Conservation (phyloP, 2,113 vertebrate species). For the Paradoxurus hermaphroditus region DNA sequence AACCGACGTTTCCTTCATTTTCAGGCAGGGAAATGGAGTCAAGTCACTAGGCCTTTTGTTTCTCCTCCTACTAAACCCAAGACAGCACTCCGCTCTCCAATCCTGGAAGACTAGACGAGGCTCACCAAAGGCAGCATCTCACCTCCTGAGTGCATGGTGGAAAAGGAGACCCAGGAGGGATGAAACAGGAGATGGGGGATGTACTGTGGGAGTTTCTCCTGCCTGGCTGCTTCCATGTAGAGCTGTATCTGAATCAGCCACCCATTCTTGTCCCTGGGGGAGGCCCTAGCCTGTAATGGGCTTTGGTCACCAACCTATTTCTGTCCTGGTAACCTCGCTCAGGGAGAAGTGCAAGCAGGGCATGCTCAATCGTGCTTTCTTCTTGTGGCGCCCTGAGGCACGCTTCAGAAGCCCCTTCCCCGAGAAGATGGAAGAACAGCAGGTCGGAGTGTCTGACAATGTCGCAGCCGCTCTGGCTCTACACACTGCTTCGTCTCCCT, state of each 20-base stretch:
- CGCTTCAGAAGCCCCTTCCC: background rate
- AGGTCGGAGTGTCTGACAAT: conserved; percentile 57
- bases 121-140: background rate
- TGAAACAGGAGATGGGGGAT: background rate
- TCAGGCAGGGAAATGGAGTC: background rate
- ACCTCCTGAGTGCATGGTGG: background rate
- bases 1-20: background rate
- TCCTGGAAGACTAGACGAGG: rapidly evolving
- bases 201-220: background rate
- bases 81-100: rapidly evolving
- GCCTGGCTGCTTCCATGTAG: background rate
- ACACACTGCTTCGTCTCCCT: background rate
- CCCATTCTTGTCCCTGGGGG: rapidly evolving
- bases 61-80: background rate
- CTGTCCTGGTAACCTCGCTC: background rate
- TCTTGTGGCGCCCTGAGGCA: background rate
- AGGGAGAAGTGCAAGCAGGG: background rate
- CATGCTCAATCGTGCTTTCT: background rate
- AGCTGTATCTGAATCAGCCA: background rate
- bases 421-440: background rate
- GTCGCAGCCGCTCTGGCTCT: conserved; percentile 24
- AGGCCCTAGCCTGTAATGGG: background rate
- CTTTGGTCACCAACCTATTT: background rate
- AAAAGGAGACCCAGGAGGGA: background rate
- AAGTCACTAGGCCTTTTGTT: background rate